Conservation (phyloP, 2,888 invertebrate species). For the Pteria penguin region DNA sequence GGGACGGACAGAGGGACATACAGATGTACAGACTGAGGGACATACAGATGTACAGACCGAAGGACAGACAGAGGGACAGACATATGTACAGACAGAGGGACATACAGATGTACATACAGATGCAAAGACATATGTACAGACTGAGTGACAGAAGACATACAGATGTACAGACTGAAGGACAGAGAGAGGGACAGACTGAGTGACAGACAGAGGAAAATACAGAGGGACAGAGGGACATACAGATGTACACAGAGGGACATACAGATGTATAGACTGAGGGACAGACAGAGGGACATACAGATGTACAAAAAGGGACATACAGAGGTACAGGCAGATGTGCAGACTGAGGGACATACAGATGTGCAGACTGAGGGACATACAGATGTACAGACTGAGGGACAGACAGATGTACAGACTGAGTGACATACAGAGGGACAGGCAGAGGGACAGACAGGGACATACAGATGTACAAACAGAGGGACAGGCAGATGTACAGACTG, state of each 20-base stretch:
- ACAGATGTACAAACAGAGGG: too few species aligned
- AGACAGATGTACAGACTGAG: not conserved
- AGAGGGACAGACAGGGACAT: not conserved
- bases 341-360: not conserved
- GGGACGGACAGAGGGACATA: too few species aligned
- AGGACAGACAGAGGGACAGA: too few species aligned
- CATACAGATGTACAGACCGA: too few species aligned
- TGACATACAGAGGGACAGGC: too few species aligned
- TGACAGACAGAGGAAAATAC: not conserved
- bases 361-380: too few species aligned
- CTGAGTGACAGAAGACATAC: too few species aligned
- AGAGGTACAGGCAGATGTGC: not conserved
- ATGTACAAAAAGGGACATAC: not conserved
- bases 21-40: not conserved
- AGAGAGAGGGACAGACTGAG: not conserved
- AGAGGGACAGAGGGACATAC: not conserved
- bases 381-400: not conserved
- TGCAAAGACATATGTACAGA: too few species aligned
- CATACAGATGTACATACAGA: not conserved
- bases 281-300: not conserved
- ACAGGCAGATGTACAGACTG: too few species aligned
- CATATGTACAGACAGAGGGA: not conserved
- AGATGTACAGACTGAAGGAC: not conserved
- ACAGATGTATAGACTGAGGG: not conserved
- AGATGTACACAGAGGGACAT: not conserved